phyloP scores from a whole-genome alignment of 2,113 vertebrate genomes.

The Plotosus lineatus region DNA sequence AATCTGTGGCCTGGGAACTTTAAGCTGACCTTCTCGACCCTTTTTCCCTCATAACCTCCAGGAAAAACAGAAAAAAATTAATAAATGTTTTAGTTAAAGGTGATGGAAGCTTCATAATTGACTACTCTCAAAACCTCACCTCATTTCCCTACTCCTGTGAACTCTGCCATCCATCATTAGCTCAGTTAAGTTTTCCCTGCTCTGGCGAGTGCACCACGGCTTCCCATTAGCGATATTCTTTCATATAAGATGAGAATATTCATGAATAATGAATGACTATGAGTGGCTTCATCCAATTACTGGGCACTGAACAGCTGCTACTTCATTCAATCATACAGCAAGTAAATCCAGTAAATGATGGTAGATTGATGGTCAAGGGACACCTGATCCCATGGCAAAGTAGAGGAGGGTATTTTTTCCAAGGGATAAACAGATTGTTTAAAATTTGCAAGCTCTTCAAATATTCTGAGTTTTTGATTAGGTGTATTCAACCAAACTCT shows the following conservation, averaged over 20 bases:
- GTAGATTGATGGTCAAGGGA: neutral
- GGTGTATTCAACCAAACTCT: neutral
- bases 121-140: neutral
- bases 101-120: neutral
- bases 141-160: neutral
- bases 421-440: neutral
- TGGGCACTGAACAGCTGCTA: constrained; percentile 21
- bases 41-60: neutral
- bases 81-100: neutral
- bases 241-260: neutral
- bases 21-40: neutral
- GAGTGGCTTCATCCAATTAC: constrained; percentile 20
- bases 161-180: constrained; percentile 6
- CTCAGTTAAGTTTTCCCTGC: neutral
- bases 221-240: constrained; percentile 25
- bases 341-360: constrained; percentile 23
- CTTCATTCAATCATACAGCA: constrained; percentile 23
- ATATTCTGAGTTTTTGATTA: neutral
- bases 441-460: neutral
- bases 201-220: neutral
- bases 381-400: constrained; percentile 1
- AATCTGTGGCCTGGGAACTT: neutral
- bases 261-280: constrained; percentile 17
- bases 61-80: neutral
- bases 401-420: neutral